Evolutionary conservation across 2,113 vertebrate species (phyloP).

Genomic region (Setophaga kirtlandii): DNA sequence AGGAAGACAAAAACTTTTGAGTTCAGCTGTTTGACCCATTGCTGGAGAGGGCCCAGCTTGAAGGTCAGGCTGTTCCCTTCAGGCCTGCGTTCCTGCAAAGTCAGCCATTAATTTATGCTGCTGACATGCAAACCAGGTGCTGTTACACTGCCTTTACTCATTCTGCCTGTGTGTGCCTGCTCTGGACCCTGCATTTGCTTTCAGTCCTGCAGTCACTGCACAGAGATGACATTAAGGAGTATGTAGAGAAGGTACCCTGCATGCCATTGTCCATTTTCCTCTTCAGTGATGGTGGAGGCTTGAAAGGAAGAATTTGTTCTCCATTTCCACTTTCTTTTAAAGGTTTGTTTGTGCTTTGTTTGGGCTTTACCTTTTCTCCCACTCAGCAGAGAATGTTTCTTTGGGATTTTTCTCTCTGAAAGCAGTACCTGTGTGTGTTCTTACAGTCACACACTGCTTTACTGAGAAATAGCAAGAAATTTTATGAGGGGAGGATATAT

Average conservation of each 20-base stretch:
- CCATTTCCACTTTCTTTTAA: slow-evolving; percentile 8
- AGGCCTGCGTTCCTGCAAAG: not conserved
- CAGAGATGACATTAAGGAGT: not conserved
- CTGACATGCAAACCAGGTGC: not conserved
- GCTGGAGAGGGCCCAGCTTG: not conserved
- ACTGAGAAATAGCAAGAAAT: not conserved
- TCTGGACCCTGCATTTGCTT: not conserved
- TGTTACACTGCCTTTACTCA: not conserved
- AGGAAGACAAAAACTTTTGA: not conserved
- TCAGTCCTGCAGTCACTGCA: not conserved
- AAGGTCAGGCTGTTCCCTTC: not conserved
- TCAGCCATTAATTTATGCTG: not conserved
- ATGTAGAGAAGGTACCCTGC: not conserved
- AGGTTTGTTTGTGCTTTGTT: not conserved
- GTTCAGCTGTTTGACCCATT: not conserved
- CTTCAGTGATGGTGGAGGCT: not conserved
- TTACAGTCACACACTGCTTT: not conserved
- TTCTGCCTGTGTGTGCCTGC: not conserved
- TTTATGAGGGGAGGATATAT: not conserved
- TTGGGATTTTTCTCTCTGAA: not conserved
- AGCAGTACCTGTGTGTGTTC: not conserved
- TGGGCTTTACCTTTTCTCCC: slow-evolving; percentile 17
- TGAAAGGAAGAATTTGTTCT: not conserved
- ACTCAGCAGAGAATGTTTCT: slow-evolving; percentile 21
- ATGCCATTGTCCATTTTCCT: not conserved